Base-by-base conservation (phyloP, 35 echinoderm and acorn worm species). In the Acanthaster planci region DNA sequence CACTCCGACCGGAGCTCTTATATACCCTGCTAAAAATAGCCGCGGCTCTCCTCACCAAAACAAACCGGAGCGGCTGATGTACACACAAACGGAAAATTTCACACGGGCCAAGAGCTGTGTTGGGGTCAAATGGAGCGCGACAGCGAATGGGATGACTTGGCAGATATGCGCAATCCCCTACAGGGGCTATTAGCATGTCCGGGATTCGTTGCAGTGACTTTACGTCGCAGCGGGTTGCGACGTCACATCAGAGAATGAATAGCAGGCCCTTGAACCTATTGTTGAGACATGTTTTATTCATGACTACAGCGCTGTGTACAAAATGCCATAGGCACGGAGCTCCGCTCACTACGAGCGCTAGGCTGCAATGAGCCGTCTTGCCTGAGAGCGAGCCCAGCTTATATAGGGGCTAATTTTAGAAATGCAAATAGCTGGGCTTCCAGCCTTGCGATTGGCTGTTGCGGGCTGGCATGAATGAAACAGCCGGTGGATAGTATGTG, bases 331-430 rank as follows among this genome's bases (percentile, higher is more conserved):
- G 79, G 21, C 78, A 32, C 53, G 27, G 77, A 72, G 87, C 51
- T 82, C 59, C 80, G 80, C n/a, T 34, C 87, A 5, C 39, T 84
- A 37, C 37, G 87, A 84, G 27, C 29, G 87, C 64, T 52, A 10
- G 60, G 2, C 44, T 30, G 18, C 59, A 89, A 57, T 89, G 87
- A 78, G 37, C 35, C 18, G 21, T 35, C 44, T 26, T 2, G 47
- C 19, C 80, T 40, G 38, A 0, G 29, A 40, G 67, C 44, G 38
- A 64, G 17, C 47, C 9, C 38, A 35, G 80, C 76, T 72, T 89
- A 89, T 89, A 89, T 89, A 89, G 79, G 60, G 35, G 1, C 87
- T 89, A 89, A 83, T 83, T 89, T 84, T 89, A 89, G 80, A 80
- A n/a, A 78, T 67, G 76, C 29, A 37, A 86, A 86, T 86, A 17